These are phyloP conservation scores for Pseudoips prasinana DNA, from an alignment of 2,888 invertebrate genomes.

Conservation along the genomic window DNA sequence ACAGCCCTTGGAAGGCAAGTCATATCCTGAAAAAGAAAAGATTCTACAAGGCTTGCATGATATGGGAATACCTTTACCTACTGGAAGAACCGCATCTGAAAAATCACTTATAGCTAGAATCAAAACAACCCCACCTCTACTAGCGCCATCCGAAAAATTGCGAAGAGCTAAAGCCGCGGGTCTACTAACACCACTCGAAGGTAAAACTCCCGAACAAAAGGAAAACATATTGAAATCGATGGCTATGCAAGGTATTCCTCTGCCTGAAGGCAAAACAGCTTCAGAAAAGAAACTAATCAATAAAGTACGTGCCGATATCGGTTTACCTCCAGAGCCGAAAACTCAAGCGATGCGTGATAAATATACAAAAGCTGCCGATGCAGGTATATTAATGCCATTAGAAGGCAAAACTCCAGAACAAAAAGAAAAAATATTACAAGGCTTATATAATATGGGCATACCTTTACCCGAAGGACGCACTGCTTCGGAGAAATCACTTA, in stretches of 20 bases:
- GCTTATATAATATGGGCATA: too few species aligned
- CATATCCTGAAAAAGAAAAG: conserved; percentile 30
- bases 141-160: too few species aligned
- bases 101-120: conserved; percentile 31
- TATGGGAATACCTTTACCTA: conserved; percentile 29
- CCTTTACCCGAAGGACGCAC: too few species aligned
- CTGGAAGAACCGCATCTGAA: too few species aligned
- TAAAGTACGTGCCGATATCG: too few species aligned
- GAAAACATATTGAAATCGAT: conserved; percentile 27
- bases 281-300: too few species aligned
- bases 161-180: conserved; percentile 22
- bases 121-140: too few species aligned
- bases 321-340: too few species aligned
- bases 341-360: conserved; percentile 23
- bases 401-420: too few species aligned
- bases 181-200: conserved; percentile 24
- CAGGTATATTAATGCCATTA: conserved; percentile 28
- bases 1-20: conserved; percentile 27
- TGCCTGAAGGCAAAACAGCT: conserved; percentile 40
- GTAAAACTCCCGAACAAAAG: conserved; percentile 27
- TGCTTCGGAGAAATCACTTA: too few species aligned
- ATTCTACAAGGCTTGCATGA: conserved; percentile 24
- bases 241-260: conserved; percentile 31
- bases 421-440: conserved; percentile 31
- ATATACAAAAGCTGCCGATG: conserved; percentile 29